Conservation (phyloP, 2,888 invertebrate genomes). For the Drosophila paramelanica region DNA sequence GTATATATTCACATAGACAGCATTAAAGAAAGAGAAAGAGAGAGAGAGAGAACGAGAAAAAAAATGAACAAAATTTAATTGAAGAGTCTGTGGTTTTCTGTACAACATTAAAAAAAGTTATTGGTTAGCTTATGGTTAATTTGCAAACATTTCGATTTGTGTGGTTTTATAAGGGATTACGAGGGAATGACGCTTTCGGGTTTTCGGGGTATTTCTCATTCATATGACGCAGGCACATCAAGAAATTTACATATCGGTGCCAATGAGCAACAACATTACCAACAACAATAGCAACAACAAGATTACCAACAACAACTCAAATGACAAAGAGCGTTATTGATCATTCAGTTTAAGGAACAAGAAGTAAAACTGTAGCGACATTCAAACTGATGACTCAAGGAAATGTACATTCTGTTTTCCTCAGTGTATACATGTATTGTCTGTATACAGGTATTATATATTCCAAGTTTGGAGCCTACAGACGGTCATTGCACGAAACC, state of each 20-base stretch:
- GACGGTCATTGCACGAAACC: background rate
- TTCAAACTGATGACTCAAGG: too few species aligned
- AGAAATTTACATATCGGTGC: conserved; percentile 22
- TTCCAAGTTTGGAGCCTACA: too few species aligned
- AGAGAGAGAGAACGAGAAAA: conserved; percentile 35
- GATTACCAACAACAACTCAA: conserved; percentile 1
- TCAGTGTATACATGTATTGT: background rate
- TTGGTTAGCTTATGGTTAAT: conserved; percentile 44
- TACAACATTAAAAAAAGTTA: conserved; percentile 49
- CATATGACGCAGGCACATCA: conserved; percentile 14
- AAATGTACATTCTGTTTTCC: background rate
- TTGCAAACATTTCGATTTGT: conserved; percentile 25
- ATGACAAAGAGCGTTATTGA: background rate
- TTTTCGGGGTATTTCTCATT: conserved; percentile 11
- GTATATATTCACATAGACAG: conserved; percentile 1
- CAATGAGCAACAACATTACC: conserved; percentile 20
- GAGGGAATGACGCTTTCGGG: background rate
- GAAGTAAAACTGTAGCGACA: too few species aligned
- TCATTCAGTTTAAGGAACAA: too few species aligned
- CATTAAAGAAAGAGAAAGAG: conserved; percentile 20
- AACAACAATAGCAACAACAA: conserved; percentile 9
- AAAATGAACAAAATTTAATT: conserved; percentile 57
- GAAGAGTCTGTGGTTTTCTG: conserved; percentile 46
- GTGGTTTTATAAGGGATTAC: background rate
- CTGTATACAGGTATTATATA: too few species aligned